Evolutionary conservation across 2,888 invertebrate genomes (phyloP), one percentile per base, ranked within the genome.

Genomic region (Watsonalla binaria): DNA sequence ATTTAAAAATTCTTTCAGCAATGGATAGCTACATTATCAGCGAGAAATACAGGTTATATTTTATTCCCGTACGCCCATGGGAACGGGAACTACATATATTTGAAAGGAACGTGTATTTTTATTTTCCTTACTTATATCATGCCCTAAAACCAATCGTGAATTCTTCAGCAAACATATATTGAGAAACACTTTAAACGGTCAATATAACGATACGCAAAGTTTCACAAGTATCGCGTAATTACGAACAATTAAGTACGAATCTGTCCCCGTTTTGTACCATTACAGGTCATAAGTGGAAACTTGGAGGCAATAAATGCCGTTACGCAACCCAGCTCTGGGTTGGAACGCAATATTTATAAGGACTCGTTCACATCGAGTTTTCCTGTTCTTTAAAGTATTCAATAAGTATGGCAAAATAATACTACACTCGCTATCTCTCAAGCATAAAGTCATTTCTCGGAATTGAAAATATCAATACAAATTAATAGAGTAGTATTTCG

Each of bases 231-330:
- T 49, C 54, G 53, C 37, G 64, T 67, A 70, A 74, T 78, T 72
- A 71, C 65, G 61, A 60, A 74, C 71, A 75, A 76, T 78, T 76
- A 76, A 62, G 67, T 65, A 65, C 66, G 69, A 64, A 69, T 68
- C 57, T 72, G 77, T 75, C 68, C 73, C 67, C 71, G 58, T 72
- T 70, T 54, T 58, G 57, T 59, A 52, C 59, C 62, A 66, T 70
- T 68, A 66, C 71, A 55, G 66, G 63, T 67, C 72, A 63, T 69
- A 73, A 69, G 68, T 68, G 71, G 72, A 70, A 72, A 70, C 70
- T 54, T 62, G 61, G 47, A 54, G 71, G 70, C 70, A 67, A 70
- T 72, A 67, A 63, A 62, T 54, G 60, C 50, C 51, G 58, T 76
- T 76, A 65, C 62, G 54, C 54, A 74, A 80, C 61, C 51, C 53